Evolutionary conservation across 2,888 invertebrate genomes (phyloP).

Genomic region (Scaptomyza reducta): DNA sequence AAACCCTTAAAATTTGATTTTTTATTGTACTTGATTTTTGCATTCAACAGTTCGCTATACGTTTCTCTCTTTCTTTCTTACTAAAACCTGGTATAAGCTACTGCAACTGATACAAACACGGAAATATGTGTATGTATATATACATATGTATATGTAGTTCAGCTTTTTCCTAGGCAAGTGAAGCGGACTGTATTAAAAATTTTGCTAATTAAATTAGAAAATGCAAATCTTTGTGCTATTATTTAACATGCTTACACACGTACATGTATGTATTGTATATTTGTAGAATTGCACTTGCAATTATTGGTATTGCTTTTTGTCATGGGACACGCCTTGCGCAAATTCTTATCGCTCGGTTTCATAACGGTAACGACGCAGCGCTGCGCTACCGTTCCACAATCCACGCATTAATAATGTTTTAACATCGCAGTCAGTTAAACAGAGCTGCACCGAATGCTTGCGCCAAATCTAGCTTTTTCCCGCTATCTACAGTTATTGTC

Average conservation of each 20-base stretch:
- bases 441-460: slow-evolving; percentile 16
- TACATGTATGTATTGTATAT: not conserved
- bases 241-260: slow-evolving; percentile 2
- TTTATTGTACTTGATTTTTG: not conserved
- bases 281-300: slow-evolving; percentile 26
- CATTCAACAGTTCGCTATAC: slow-evolving; percentile 2
- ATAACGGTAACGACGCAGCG: slow-evolving; percentile 39
- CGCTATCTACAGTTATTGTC: not conserved
- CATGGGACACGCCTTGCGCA: slow-evolving; percentile 48
- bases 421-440: slow-evolving; percentile 20
- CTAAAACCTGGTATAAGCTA: not conserved
- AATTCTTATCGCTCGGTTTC: slow-evolving; percentile 41
- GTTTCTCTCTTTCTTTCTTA: not conserved
- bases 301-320: slow-evolving; percentile 25
- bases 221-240: slow-evolving; percentile 19
- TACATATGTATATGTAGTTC: not conserved
- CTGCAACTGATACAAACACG: not conserved
- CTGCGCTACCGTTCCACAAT: slow-evolving; percentile 45
- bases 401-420: slow-evolving; percentile 44
- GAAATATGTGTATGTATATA: not conserved
- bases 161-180: not conserved
- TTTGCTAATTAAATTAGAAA: slow-evolving; percentile 50
- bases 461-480: not conserved
- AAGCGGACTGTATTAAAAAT: slow-evolving; percentile 17
- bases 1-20: not conserved